Evolutionary conservation across 30 jellyfish, hydroid and myxozoan species (phyloP), one percentile per base, ranked within the genome.

Genomic region (Hydra vulgaris): DNA sequence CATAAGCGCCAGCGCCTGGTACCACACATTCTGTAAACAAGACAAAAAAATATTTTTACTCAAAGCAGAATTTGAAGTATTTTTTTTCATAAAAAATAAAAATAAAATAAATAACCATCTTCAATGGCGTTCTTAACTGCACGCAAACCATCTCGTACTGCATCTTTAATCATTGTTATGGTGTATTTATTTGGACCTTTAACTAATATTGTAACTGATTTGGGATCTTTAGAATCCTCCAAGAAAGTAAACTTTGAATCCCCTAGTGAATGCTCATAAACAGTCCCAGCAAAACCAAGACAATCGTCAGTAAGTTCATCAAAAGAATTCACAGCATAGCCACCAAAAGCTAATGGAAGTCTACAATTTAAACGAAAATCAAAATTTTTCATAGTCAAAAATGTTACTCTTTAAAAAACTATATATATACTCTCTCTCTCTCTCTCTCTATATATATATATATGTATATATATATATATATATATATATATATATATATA

Each of bases 101-200:
- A 26, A 17, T 75, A n/a, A n/a, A n/a, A n/a, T n/a, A n/a, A n/a
- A n/a, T n/a, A 3, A 40, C 99, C 89, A 76, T 88, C 99, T 74
- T 89, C 99, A 18, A 95, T 87, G 0, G 97, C 99, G 78, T 95
- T 95, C 76, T 88, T 95, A 21, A 95, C 99, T 21, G 99, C 99
- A 25, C 99, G 70, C 53, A 95, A 86, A 1, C 99, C 99, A 89
- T 95, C 99, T n/a, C 97, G 82, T 8, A 95, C 89, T 27, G 99
- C 99, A 87, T 95, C 99, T 84, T 95, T 95, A 40, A 95, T 89
- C 97, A 88, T 90, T 1, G 99, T 89, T 22, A 95, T 55, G 7
- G 99, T 89, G 74, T 95, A 96, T 66, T 89, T 95, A 87, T 90
- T 89, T 67, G 99, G 99, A 78, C 99, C 99, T 88, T 95, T 95